These are phyloP conservation scores for Rhynchotus rufescens DNA, from an alignment of 2,797 vertebrate genomes.

Conservation along the genomic window DNA sequence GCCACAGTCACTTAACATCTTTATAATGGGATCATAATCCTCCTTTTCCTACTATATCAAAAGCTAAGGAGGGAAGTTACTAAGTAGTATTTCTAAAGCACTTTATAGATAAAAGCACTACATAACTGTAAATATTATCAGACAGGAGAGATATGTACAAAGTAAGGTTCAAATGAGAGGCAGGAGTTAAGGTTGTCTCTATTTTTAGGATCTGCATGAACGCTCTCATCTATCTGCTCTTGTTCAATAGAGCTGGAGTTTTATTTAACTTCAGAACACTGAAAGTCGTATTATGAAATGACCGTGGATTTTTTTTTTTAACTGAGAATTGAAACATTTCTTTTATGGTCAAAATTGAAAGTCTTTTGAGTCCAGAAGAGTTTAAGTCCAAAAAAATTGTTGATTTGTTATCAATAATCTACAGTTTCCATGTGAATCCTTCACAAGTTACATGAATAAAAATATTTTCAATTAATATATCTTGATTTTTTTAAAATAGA, in stretches of 20 bases:
- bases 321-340: not conserved
- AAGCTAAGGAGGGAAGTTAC: not conserved
- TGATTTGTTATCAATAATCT: not conserved
- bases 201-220: not conserved
- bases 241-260: not conserved
- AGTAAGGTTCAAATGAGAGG: not conserved
- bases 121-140: not conserved
- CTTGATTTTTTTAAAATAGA: too few relatives aligned
- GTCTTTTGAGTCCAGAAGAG: not conserved
- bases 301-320: not conserved
- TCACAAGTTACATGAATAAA: not conserved
- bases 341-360: not conserved
- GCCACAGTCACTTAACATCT: not conserved
- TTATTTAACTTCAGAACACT: not conserved
- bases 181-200: not conserved
- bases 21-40: not conserved
- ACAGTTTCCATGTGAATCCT: not conserved
- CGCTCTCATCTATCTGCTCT: not conserved
- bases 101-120: not conserved
- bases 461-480: not conserved
- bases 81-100: constrained; percentile 3
- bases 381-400: not conserved
- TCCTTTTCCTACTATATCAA: not conserved
- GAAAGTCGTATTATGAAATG: not conserved
- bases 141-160: not conserved